These are phyloP conservation scores for Turdus rufiventris DNA, from an alignment of 2,113 vertebrate species.

Conservation along the genomic window DNA sequence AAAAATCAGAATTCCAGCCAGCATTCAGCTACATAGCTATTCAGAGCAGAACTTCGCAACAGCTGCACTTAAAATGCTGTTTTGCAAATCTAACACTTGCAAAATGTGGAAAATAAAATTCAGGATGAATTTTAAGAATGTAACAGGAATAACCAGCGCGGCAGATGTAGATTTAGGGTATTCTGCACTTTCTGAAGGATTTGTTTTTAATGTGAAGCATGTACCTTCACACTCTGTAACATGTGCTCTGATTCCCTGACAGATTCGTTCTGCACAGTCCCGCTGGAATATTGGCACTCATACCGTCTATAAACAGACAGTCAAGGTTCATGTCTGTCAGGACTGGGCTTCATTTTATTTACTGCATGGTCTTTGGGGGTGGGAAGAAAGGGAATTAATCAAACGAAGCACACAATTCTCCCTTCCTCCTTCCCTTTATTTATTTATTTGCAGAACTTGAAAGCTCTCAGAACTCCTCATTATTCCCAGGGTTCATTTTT, in stretches of 20 bases:
- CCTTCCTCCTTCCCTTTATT: neutral
- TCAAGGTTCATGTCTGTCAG: slow-evolving; percentile 41
- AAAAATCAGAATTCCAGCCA: neutral
- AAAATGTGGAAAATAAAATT: slow-evolving; percentile 49
- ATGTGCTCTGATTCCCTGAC: slow-evolving; percentile 50
- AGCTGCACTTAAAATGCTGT: neutral
- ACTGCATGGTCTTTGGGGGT: neutral
- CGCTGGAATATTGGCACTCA: slow-evolving; percentile 32
- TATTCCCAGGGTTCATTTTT: slow-evolving; percentile 8
- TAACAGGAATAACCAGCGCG: slow-evolving; percentile 3
- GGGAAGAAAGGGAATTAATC: slow-evolving; percentile 44
- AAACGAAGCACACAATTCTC: neutral
- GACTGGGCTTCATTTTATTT: slow-evolving; percentile 38
- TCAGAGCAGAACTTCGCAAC: slow-evolving; percentile 5
- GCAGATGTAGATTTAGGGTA: slow-evolving; percentile 43
- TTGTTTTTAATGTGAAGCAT: slow-evolving; percentile 52
- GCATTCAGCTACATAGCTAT: neutral
- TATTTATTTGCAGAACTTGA: slow-evolving; percentile 12
- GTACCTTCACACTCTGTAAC: slow-evolving; percentile 51
- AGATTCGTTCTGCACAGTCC: slow-evolving; percentile 21
- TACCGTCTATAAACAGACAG: slow-evolving; percentile 16
- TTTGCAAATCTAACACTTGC: slow-evolving; percentile 26
- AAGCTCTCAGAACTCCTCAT: slow-evolving; percentile 22
- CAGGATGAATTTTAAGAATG: neutral
- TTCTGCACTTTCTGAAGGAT: slow-evolving; percentile 30